Percentiles rank a stretch among this genome's conserved stretches.
These are phyloP conservation scores for Clupea harengus DNA, from an alignment of 2,113 vertebrate species.

Conservation along the genomic window DNA sequence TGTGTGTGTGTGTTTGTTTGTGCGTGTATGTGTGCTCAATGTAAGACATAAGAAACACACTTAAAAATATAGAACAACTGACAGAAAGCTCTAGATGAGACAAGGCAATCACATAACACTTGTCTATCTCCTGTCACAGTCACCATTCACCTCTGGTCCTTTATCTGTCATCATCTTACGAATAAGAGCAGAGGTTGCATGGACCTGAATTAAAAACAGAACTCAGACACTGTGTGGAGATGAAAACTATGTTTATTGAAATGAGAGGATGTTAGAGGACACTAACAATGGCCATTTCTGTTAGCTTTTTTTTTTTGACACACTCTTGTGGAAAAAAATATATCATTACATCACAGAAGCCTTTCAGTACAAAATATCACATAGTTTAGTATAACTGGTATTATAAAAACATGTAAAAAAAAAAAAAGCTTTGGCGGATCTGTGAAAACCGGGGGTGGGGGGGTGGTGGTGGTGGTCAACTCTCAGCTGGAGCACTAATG, in stretches of 20 bases:
- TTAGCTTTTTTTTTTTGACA: not conserved
- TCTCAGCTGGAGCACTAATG: constrained; percentile 35
- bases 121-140: too few relatives aligned
- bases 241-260: not conserved
- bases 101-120: too few relatives aligned
- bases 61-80: too few relatives aligned
- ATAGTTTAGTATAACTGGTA: not conserved
- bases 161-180: not conserved
- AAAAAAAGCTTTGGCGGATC: not conserved
- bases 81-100: too few relatives aligned
- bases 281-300: not conserved
- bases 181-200: not conserved
- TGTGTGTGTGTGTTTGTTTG: too few relatives aligned
- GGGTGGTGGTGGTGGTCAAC: not conserved
- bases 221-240: not conserved
- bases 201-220: not conserved
- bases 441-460: not conserved
- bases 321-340: not conserved
- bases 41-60: too few relatives aligned
- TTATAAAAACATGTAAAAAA: not conserved
- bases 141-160: too few relatives aligned
- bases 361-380: not conserved
- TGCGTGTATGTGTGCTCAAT: too few relatives aligned
- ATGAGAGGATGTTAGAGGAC: not conserved
- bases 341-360: not conserved